These are phyloP conservation scores for Carapus acus DNA, from an alignment of 2,797 vertebrate species.

Conservation along the genomic window DNA sequence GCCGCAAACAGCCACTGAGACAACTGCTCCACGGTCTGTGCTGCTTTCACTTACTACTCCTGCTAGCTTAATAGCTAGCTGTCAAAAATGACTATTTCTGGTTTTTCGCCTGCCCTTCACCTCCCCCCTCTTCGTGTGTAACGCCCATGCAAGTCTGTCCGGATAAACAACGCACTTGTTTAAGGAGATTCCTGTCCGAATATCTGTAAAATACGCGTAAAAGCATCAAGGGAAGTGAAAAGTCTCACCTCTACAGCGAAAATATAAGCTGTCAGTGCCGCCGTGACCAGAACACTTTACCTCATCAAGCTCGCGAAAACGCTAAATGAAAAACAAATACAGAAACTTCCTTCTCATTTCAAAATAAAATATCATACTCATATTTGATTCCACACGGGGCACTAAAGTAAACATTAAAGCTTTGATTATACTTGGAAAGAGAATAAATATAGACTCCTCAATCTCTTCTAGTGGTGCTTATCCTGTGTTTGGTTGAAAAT, in stretches of 20 bases:
- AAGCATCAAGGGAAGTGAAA: neutral
- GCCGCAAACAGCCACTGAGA: neutral
- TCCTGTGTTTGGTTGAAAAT: no score
- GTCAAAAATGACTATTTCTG: slow-evolving; percentile 50
- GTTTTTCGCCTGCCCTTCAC: slow-evolving; percentile 26
- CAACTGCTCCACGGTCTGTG: neutral
- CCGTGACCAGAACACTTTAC: slow-evolving; percentile 33
- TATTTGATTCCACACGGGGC: no score
- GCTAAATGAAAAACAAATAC: neutral
- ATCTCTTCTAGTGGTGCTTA: no score
- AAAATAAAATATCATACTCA: slow-evolving; percentile 42
- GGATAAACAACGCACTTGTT: neutral
- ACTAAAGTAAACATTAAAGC: no score
- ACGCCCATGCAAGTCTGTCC: slow-evolving; percentile 20
- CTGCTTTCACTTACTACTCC: neutral
- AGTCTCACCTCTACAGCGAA: slow-evolving; percentile 48
- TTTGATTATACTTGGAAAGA: no score
- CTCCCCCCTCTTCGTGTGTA: slow-evolving; percentile 54
- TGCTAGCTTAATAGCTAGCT: slow-evolving; percentile 47
- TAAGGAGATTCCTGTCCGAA: rapidly evolving
- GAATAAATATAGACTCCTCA: no score
- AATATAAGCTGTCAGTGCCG: slow-evolving; percentile 50
- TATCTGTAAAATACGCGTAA: neutral
- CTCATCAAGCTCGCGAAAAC: slow-evolving; percentile 23
- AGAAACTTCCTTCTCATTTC: slow-evolving; percentile 33